Evolutionary conservation across 1,140 invertebrate genomes (phyloP), one percentile per base, ranked within the genome.

Genomic region (Lasioglossum albipes): DNA sequence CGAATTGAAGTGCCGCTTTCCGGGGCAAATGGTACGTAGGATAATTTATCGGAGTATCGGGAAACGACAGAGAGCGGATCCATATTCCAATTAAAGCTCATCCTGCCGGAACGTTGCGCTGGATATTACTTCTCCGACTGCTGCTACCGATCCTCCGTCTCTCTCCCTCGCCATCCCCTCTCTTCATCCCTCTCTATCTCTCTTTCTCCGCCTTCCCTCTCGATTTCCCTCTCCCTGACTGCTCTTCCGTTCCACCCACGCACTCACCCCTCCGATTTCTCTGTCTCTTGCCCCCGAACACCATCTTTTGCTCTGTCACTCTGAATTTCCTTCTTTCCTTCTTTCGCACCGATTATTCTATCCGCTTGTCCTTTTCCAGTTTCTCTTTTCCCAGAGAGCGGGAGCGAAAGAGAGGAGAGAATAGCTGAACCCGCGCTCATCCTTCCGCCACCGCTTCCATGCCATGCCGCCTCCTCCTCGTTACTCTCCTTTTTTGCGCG

Each of bases 1-100:
- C 79, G 85, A 87, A 87, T 87, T 87, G 82, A 87, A 87, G 86
- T 87, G 86, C 65, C 86, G 85, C 82, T 90, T 92, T 92, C 89
- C 84, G 87, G 84, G 89, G 88, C 89, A 93, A 93, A 92, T 93
- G 91, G 91, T 92, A 92, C 90, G 89, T 92, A 89, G 87, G 87
- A 91, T 92, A 92, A 92, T 92, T 92, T 92, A 93, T 93, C 90
- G 89, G 90, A 87, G 91, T 92, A 93, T 92, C 91, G 91, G 89
- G 91, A 92, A 92, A 92, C 85, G 88, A 89, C 88, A 91, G 90
- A 92, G 91, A 92, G 91, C 88, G 90, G 87, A 91, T 93, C 91
- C 91, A 93, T 93, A 93, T 93, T 93, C 92, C 92, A 93, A 93
- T 93, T 93, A 93, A 93, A 93, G 91, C 92, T 93, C 90, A 92